Conservation (phyloP, 2,113 vertebrate species). For the Oreochromis tanganicae region DNA sequence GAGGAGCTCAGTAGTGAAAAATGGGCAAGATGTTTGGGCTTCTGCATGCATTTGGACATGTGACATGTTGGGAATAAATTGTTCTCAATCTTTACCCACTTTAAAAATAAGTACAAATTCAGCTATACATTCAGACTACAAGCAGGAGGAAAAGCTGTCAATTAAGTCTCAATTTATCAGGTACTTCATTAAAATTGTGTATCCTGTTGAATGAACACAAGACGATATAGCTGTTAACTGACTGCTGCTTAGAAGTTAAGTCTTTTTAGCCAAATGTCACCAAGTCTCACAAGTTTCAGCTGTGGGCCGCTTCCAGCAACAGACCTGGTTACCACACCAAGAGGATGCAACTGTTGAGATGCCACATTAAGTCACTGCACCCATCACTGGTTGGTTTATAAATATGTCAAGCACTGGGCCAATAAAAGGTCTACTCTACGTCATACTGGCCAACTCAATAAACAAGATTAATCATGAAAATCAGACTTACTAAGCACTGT, state of each 20-base stretch:
- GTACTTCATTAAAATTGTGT: not conserved
- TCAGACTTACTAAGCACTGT: not conserved
- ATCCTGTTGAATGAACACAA: not conserved
- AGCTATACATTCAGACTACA: not conserved
- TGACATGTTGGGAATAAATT: not conserved
- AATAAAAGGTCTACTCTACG: not conserved
- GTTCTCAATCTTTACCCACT: not conserved
- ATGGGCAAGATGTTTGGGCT: not conserved
- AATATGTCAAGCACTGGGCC: not conserved
- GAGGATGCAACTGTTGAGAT: not conserved
- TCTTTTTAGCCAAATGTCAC: not conserved
- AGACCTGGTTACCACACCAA: not conserved
- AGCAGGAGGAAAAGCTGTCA: not conserved
- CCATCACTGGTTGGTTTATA: not conserved
- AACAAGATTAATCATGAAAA: not conserved
- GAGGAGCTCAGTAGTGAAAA: not conserved
- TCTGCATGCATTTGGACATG: not conserved
- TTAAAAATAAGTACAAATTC: not conserved
- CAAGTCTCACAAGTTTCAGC: not conserved
- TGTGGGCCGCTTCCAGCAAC: not conserved
- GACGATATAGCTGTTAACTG: not conserved
- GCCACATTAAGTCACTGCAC: not conserved
- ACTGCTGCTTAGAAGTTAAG: not conserved
- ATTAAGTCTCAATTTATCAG: not conserved
- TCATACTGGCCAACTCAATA: not conserved